Base-by-base conservation (phyloP, 1,140 invertebrate species). In the Halotydeus destructor region DNA sequence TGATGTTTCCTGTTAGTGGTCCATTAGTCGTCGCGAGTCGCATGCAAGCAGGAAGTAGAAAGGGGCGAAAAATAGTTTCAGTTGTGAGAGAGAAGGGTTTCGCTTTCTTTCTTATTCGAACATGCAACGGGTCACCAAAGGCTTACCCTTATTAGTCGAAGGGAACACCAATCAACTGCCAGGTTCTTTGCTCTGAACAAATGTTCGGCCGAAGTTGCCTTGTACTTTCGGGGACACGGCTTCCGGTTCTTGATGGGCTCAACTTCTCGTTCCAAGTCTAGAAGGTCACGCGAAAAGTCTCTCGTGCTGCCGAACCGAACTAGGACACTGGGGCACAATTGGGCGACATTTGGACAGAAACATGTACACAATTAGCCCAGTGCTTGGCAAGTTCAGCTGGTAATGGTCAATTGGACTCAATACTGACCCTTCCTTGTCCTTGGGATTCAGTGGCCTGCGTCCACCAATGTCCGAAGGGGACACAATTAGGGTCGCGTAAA, bases 151-250 rank as follows among this genome's bases (percentile, higher is more conserved):
- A 46, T 33, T 63, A 86, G 61, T 58, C 71, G 67, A 54, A 88
- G 86, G 37, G 74, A 73, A 52, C 83, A 89, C 84, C 83, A 89
- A 57, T 89, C 83, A 14, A 85, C 56, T 25, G 71, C 67, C 51
- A 86, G 76, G 9, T 71, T 70, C 16, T 72, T 70, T 43, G 75
- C 70, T 48, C 79, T 65, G 57, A 89, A 88, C 19, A 76, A 64
- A 51, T 76, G 68, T 55, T 89, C 82, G 0, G 79, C 78, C 0
- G 76, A 77, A 0, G 80, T 84, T 47, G 76, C 64, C 55, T 85
- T 86, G 51, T 79, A 83, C 47, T 78, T 70, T 35, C 72, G 56
- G 0, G 80, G 79, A 54, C 83, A 88, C 0, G 70, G 68, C 11
- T 74, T 56, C 6, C 58, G 46, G 50, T 76, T 79, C 52, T 72